These are phyloP conservation scores for Pangasius sanitwongsei DNA, from an alignment of 2,797 vertebrate species.

Conservation along the genomic window DNA sequence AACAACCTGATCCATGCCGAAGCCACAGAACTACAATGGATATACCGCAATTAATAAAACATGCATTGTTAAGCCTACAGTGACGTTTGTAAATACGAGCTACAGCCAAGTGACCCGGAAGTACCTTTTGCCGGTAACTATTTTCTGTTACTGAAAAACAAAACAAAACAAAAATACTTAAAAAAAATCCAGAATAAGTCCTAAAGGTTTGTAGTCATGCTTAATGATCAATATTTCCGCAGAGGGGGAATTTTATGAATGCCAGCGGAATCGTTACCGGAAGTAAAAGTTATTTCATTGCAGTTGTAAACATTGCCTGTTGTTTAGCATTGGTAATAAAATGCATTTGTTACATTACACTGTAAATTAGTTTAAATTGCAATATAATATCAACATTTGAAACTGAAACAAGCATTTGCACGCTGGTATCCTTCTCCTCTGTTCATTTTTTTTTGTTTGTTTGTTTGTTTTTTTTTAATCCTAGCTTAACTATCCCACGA, in stretches of 20 bases:
- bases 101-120: not conserved
- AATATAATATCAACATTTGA: not conserved
- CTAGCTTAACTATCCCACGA: not conserved
- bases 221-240: not conserved
- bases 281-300: not conserved
- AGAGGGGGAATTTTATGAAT: not conserved
- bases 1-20: constrained; percentile 35
- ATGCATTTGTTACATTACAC: not conserved
- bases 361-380: no score
- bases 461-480: not conserved
- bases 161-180: not conserved
- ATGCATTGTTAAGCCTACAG: not conserved
- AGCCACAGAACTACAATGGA: not conserved
- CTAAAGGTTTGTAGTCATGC: not conserved
- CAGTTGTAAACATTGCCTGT: not conserved
- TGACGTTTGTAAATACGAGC: not conserved
- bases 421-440: not conserved
- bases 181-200: no score
- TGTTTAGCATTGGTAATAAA: not conserved
- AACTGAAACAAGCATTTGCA: not conserved
- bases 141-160: not conserved
- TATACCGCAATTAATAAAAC: not conserved
- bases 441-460: no score
- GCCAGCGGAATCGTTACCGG: not conserved
- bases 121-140: not conserved